A percentile compares a stretch with the other conserved stretches of the same genome.
Conservation (phyloP, 53 echinoderm and acorn worm genomes). For the Echinometra lucunter region DNA sequence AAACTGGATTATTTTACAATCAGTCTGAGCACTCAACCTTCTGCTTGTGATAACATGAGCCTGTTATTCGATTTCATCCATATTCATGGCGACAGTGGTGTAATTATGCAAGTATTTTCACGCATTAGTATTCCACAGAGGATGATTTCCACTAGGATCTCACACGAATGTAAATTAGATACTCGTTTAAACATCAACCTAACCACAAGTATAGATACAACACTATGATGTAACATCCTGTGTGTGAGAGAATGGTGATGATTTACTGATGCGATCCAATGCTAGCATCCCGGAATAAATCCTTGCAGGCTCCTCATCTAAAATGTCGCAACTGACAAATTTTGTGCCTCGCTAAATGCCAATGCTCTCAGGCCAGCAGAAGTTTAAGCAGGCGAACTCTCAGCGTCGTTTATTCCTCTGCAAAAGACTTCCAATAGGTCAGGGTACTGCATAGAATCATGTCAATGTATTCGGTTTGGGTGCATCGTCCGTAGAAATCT, state of each 20-base stretch:
- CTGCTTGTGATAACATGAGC: not conserved
- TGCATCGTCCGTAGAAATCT: not conserved
- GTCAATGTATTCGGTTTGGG: constrained; percentile 38
- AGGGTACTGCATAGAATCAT: not conserved
- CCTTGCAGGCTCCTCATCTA: not conserved
- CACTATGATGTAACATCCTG: not conserved
- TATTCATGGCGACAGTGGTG: constrained; percentile 16
- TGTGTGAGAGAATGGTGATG: not conserved
- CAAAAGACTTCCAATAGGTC: not conserved
- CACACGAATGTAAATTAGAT: not conserved
- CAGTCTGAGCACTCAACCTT: constrained; percentile 25
- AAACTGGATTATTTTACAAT: constrained; percentile 42
- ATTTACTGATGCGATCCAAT: not conserved
- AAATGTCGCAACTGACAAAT: constrained; percentile 54
- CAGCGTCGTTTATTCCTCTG: not conserved
- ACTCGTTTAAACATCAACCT: not conserved
- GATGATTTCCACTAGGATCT: not conserved
- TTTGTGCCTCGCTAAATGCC: constrained; percentile 42
- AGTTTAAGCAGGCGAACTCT: not conserved
- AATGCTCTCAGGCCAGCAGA: constrained; percentile 5
- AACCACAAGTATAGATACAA: not conserved
- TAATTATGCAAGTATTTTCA: not conserved
- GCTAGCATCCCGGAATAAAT: not conserved
- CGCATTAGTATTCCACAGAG: not conserved
- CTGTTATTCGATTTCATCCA: not conserved